Base-by-base conservation (phyloP, 2,888 invertebrate species). In the Gari tellinella region DNA sequence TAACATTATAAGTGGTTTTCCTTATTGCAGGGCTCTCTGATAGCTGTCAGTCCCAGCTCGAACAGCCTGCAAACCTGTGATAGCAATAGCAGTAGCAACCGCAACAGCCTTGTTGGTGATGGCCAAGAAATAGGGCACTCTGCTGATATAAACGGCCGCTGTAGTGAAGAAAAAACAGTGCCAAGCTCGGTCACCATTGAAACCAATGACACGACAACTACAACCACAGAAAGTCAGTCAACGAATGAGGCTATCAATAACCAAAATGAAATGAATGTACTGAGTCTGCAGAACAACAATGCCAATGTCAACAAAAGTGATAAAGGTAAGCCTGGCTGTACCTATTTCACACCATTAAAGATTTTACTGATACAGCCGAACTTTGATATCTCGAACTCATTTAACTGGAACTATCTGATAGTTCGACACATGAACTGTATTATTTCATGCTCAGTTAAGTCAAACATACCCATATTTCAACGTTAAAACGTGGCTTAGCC, bases 11-110 rank as follows among this genome's bases (percentile, higher is more conserved):
- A 43, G 15, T 5, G 19, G 19, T 48, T 19, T 17, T 19, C 12
- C 10, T 12, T 49, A 37, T 56, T 56, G 31, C 61, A 61, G 45
- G 43, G 60, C 37, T 15, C 48, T 23, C 48, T 65, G 72, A 65
- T 72, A 72, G 75, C 77, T 41, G 78, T 73, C 38, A 85, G 86
- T 61, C 80, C 78, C 56, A 86, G 83, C 63, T 68, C 58, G 43
- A 80, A 69, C 66, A 85, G 78, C 46, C 69, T 85, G 56, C 79
- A 68, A 45, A 65, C 65, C 61, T 78, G 73, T 74, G 78, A 78
- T 72, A 74, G 70, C 60, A 73, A 56, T 65, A 80, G 69, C 65
- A 80, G 75, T 75, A 76, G 49, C 64, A 72, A 68, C 55, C 49
- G 72, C 40, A 69, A 69, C 65, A 73, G 70, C 43, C 40, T 63